Evolutionary conservation across 2,113 vertebrate species (phyloP).

Genomic region (Alaudala cheleensis): DNA sequence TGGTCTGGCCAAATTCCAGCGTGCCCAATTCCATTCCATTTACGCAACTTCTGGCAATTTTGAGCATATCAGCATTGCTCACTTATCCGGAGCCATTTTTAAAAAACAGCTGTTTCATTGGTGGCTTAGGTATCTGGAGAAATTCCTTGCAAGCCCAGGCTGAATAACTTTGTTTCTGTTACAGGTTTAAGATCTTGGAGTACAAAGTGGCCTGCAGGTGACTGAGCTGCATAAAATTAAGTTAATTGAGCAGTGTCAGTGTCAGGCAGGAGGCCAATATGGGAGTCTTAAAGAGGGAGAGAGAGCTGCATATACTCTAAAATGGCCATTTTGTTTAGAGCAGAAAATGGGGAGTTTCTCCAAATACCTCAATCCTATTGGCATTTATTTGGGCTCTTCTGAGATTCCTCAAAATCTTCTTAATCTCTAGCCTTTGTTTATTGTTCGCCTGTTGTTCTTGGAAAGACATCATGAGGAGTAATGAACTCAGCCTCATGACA

Average conservation of each 20-base stretch:
- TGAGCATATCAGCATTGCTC: not conserved
- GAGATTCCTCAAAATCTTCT: not conserved
- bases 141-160: not conserved
- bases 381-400: not conserved
- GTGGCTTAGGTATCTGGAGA: not conserved
- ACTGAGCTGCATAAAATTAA: not conserved
- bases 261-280: not conserved
- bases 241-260: not conserved
- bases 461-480: not conserved
- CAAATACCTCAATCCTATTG: not conserved
- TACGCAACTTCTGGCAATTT: not conserved
- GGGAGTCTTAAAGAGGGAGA: not conserved
- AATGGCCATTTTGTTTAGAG: not conserved
- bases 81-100: not conserved
- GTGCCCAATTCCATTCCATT: not conserved
- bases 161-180: not conserved
- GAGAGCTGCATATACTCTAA: not conserved
- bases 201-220: not conserved
- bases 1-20: not conserved
- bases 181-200: not conserved
- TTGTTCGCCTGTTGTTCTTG: not conserved
- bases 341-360: not conserved
- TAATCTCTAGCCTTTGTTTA: not conserved
- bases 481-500: not conserved
- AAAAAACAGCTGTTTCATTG: conserved; percentile 14